Conservation (phyloP, 2,797 vertebrate species). For the Choloepus didactylus region DNA sequence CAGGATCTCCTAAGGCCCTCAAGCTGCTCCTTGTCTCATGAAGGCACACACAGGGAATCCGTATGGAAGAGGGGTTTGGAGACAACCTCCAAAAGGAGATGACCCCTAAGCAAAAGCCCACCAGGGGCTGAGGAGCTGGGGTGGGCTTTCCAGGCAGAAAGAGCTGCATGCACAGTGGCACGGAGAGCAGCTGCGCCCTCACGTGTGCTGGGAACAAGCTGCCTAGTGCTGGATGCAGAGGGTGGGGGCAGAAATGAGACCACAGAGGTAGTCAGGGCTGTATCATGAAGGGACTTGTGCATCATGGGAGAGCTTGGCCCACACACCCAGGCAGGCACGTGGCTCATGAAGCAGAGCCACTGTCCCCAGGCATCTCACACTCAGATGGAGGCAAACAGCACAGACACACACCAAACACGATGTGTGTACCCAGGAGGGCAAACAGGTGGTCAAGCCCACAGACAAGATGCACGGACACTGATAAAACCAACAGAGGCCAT, state of each 20-base stretch:
- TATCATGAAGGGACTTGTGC: background rate
- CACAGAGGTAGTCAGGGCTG: background rate
- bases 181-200: background rate
- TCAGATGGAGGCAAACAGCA: background rate
- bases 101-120: background rate
- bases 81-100: background rate
- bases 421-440: fast-evolving
- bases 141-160: background rate
- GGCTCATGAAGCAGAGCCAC: fast-evolving
- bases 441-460: background rate
- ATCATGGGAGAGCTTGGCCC: background rate
- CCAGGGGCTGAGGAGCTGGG: background rate
- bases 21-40: background rate
- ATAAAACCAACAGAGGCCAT: background rate
- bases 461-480: background rate
- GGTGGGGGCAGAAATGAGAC: background rate
- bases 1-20: background rate
- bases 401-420: background rate
- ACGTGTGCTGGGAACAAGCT: background rate
- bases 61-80: background rate
- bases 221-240: background rate
- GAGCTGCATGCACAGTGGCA: background rate
- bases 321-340: background rate
- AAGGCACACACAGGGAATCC: background rate
- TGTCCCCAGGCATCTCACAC: background rate